Percentiles rank a stretch among this genome's conserved stretches.
phyloP scores from a whole-genome alignment of 2,113 vertebrate species.

The Edolisoma coerulescens region DNA sequence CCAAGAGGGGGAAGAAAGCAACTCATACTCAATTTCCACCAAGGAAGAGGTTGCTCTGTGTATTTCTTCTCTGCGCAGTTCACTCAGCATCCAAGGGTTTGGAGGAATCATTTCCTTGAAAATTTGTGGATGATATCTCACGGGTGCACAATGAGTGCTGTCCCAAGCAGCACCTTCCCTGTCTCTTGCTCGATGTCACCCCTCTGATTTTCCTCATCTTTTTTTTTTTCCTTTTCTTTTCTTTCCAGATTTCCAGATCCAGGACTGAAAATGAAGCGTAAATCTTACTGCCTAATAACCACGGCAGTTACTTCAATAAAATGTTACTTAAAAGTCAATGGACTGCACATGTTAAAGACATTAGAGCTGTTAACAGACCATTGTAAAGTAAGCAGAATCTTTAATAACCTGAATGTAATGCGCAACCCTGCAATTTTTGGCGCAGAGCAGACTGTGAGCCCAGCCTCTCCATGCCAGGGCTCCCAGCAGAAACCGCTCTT shows the following conservation, averaged over 20 bases:
- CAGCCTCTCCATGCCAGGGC: background rate
- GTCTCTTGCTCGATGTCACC: constrained; percentile 10
- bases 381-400: constrained; percentile 82
- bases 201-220: background rate
- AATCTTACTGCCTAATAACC: constrained; percentile 85
- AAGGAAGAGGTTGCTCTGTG: constrained; percentile 37
- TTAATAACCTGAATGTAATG: constrained; percentile 70
- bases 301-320: constrained; percentile 82
- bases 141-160: background rate
- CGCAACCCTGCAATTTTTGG: constrained; percentile 16
- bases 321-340: constrained; percentile 83
- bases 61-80: background rate
- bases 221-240: background rate
- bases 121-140: background rate
- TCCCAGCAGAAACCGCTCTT: background rate
- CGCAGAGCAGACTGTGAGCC: background rate
- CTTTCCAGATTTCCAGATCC: constrained; percentile 63
- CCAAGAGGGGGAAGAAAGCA: background rate
- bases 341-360: constrained; percentile 83
- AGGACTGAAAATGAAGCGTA: constrained; percentile 80
- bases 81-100: background rate
- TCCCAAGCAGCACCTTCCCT: background rate
- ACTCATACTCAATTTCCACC: constrained; percentile 9
- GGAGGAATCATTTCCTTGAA: background rate
- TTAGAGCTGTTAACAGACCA: constrained; percentile 80